Evolutionary conservation across 2,888 invertebrate species (phyloP).

Genomic region (Mimas tiliae): DNA sequence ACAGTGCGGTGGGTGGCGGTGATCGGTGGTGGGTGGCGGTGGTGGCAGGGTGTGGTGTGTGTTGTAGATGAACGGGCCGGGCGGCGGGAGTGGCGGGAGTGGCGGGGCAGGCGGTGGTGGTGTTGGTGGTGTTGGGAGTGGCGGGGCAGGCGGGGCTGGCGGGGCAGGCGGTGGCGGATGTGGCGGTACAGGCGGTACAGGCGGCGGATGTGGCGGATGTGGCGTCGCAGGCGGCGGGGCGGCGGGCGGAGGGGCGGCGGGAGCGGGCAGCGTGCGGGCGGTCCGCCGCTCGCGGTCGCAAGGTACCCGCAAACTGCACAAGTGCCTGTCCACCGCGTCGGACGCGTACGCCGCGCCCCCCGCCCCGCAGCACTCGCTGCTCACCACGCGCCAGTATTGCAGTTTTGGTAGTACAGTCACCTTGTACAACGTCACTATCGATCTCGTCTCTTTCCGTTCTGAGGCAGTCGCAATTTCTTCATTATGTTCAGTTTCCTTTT

Average conservation of each 20-base stretch:
- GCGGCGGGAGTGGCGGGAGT: constrained; percentile 50
- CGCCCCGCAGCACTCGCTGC: constrained; percentile 88
- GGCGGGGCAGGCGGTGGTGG: constrained; percentile 76
- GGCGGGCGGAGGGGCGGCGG: constrained; percentile 54
- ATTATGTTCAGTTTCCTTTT: constrained; percentile 43
- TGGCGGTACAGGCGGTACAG: constrained; percentile 35
- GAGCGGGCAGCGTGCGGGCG: constrained; percentile 52
- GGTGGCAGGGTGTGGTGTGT: constrained; percentile 34
- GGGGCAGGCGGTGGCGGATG: constrained; percentile 55
- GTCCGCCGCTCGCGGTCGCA: constrained; percentile 96
- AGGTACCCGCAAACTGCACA: constrained; percentile 97
- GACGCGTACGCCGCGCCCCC: constrained; percentile 89
- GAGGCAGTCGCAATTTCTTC: constrained; percentile 81
- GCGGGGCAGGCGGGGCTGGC: constrained; percentile 75
- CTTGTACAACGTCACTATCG: constrained; percentile 72
- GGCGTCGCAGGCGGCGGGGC: no score
- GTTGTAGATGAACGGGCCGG: constrained; percentile 66
- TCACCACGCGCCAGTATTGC: constrained; percentile 96
- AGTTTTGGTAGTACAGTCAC: constrained; percentile 97
- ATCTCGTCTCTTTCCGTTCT: constrained; percentile 70
- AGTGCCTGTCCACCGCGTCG: constrained; percentile 95
- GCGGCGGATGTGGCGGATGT: constrained; percentile 43
- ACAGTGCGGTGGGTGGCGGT: constrained; percentile 34
- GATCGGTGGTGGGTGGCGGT: constrained; percentile 43
- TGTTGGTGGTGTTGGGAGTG: constrained; percentile 82